Percentiles rank a stretch among this genome's conserved stretches.
Evolutionary conservation across 2,888 invertebrate species (phyloP).

Genomic region (Dryomyza anilis): DNA sequence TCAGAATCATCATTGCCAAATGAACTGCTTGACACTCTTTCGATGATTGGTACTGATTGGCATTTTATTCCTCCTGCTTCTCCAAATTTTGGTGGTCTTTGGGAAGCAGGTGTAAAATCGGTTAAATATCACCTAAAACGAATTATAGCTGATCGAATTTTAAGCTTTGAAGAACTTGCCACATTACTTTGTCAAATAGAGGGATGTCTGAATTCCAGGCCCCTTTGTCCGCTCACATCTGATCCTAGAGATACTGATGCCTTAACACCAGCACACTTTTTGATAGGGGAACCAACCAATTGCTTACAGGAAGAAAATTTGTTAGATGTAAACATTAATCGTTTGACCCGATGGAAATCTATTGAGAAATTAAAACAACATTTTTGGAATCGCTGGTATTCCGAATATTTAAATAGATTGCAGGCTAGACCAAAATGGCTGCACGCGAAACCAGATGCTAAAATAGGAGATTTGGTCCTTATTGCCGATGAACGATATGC

Average conservation of each 20-base stretch:
- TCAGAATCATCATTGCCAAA: constrained; percentile 12
- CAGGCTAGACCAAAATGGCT: constrained; percentile 29
- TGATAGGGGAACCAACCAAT: constrained; percentile 22
- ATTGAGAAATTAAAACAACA: constrained; percentile 30
- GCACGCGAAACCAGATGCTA: constrained; percentile 2
- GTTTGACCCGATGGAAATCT: constrained; percentile 22
- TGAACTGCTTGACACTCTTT: constrained; percentile 7
- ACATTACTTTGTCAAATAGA: constrained; percentile 25
- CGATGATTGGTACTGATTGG: constrained; percentile 12
- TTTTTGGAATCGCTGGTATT: constrained; percentile 31
- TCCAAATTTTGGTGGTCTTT: constrained; percentile 33
- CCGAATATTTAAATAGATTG: constrained; percentile 28
- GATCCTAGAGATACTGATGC: constrained; percentile 19
- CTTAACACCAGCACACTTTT: constrained; percentile 20
- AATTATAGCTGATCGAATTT: constrained; percentile 8
- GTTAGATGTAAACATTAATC: constrained; percentile 14
- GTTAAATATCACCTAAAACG: constrained; percentile 29
- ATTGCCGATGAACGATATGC: too few relatives aligned
- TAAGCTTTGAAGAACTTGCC: constrained; percentile 26
- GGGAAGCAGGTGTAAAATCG: too few relatives aligned
- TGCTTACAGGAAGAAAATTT: constrained; percentile 24
- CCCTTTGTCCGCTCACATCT: constrained; percentile 19
- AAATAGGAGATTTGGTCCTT: too few relatives aligned
- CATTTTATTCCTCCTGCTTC: constrained; percentile 30
- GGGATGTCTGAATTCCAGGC: constrained; percentile 20